Conservation (phyloP, 1,140 invertebrate species). For the Nomia melanderi region DNA sequence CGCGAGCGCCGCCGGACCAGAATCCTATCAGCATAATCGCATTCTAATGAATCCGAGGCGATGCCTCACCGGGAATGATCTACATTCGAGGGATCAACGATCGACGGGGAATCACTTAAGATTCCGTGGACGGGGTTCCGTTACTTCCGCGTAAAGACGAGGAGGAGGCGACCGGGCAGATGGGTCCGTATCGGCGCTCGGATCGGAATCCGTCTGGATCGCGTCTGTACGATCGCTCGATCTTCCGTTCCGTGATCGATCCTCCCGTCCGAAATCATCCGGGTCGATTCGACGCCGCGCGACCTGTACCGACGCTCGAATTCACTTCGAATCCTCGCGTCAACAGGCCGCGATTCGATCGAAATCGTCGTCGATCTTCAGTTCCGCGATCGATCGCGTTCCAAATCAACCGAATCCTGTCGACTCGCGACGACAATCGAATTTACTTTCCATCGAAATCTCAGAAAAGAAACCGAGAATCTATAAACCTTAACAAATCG, state of each 20-base stretch:
- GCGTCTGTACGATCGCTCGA: conserved; percentile 30
- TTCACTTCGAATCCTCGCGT: too few relatives aligned
- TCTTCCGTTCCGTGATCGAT: neutral
- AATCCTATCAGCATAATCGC: conserved; percentile 26
- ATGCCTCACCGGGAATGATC: neutral
- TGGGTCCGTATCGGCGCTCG: conserved; percentile 32
- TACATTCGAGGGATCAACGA: conserved; percentile 35
- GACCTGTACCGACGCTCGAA: neutral
- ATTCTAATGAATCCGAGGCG: conserved; percentile 8
- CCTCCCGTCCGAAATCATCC: neutral
- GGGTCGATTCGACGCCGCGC: neutral
- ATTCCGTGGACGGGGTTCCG: conserved; percentile 55
- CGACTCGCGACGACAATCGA: too few relatives aligned
- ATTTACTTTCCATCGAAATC: too few relatives aligned
- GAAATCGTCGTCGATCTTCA: too few relatives aligned
- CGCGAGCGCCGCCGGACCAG: neutral
- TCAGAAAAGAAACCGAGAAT: too few relatives aligned
- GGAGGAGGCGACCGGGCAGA: conserved; percentile 26
- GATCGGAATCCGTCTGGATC: conserved; percentile 49
- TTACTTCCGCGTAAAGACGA: conserved; percentile 55
- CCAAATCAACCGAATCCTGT: too few relatives aligned
- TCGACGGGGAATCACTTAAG: conserved; percentile 49
- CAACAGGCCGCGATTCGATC: too few relatives aligned
- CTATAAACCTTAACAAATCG: too few relatives aligned
- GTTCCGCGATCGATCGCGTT: too few relatives aligned